Base-by-base conservation (phyloP, 2,797 vertebrate genomes). In the Siniperca undulata region DNA sequence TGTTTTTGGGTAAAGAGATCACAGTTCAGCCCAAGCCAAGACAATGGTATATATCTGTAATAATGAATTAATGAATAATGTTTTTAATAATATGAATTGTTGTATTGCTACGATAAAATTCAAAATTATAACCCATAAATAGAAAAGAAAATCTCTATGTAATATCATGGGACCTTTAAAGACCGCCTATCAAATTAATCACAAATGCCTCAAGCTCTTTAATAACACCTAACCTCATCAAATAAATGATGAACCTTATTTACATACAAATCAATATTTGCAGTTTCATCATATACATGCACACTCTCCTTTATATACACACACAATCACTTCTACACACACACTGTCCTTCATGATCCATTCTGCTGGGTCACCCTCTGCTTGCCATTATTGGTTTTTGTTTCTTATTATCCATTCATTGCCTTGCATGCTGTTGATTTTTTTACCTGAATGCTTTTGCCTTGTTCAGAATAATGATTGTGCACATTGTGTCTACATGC, bases 391-490 rank as follows among this genome's bases (percentile, higher is more conserved):
- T 89, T 83, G 82, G 9, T 83, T 87, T 90, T 89, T 88, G 56
- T 91, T 89, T 87, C 74, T 84, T 88, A 81, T 87, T 91, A 89
- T 90, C 73, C 70, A 88, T 89, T 86, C 86, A 86, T 83, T 81
- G 56, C 85, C 36, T 77, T 19, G 68, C 68, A 53, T 30, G 19
- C 50, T 69, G 84, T 80, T 88, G 87, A 81, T 78, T 70, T 70
- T 65, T 73, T 80, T 88, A 86, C 82, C 76, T 86, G 74, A 88
- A 58, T 75, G 78, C 84, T 69, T 89, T 86, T 69, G 71, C 74
- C 77, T 87, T 84, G 87, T 87, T 81, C 84, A 81, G 65, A 89
- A 82, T 89, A 92, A 92, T 88, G 89, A 93, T 74, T 86, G 76
- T 59, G 60, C 80, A 84, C 56, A 66, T 82, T 76, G 85, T 56